Evolutionary conservation across 2,888 invertebrate species (phyloP).

Genomic region (Leptarthrus brevirostris): DNA sequence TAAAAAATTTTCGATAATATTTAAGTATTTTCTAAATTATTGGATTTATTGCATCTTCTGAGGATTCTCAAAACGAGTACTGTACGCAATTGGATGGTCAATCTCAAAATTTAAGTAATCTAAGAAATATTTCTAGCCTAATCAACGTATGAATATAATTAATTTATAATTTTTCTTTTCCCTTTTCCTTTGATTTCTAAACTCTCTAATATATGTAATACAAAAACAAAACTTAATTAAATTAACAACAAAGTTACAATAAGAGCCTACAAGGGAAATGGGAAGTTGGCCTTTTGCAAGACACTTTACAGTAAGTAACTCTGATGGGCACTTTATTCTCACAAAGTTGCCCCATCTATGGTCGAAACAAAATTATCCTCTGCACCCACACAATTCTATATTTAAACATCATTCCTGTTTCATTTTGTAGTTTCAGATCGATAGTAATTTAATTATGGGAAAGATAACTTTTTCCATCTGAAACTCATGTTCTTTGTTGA

Average conservation of each 20-base stretch:
- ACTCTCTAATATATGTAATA: neutral
- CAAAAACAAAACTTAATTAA: slow-evolving; percentile 11
- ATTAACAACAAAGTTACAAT: slow-evolving; percentile 39
- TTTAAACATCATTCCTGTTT: no score
- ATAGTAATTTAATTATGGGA: neutral
- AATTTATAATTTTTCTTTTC: slow-evolving; percentile 19
- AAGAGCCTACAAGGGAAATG: slow-evolving; percentile 37
- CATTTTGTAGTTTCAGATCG: slow-evolving; percentile 27
- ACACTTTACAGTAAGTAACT: slow-evolving; percentile 43
- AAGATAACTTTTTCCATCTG: neutral
- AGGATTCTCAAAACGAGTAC: no score
- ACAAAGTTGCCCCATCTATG: neutral
- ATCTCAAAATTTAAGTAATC: no score
- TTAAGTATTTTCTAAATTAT: no score
- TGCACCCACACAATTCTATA: no score
- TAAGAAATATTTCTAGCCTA: no score
- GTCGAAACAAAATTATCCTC: no score
- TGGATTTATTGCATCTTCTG: no score
- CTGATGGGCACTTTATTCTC: slow-evolving; percentile 4
- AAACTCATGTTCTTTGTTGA: no score
- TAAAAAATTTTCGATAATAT: no score
- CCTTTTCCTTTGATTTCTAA: slow-evolving; percentile 3
- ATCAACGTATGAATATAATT: slow-evolving; percentile 2
- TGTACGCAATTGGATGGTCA: no score
- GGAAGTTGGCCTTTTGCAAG: slow-evolving; percentile 45